Evolutionary conservation across 2,797 vertebrate species (phyloP), one percentile per base, ranked within the genome.

Genomic region (Emys orbicularis): DNA sequence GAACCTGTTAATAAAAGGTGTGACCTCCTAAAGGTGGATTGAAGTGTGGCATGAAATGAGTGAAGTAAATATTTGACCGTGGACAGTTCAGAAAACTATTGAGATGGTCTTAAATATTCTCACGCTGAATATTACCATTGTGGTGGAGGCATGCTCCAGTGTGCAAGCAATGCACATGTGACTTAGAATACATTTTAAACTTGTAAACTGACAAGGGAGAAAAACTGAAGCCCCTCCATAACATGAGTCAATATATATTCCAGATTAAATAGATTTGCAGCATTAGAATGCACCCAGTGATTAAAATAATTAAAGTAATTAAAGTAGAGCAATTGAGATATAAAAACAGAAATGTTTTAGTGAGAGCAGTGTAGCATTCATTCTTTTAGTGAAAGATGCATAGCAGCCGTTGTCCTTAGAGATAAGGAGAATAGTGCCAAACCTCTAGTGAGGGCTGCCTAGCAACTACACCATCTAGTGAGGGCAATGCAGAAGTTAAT

Each of bases 281-380:
- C 93, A 97, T 53, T 92, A 95, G 92, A 95, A 96, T 95, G 97
- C 84, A 96, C 83, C 61, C 59, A 97, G 56, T 91, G 92, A 96
- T 97, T 93, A 88, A 96, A 98, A 97, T 95, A 98, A 97, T 98
- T 96, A 97, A 97, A 95, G 41, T 95, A 98, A 97, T 98, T 96
- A 97, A 97, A 95, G 41, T 83, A 49, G 88, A 95, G 88, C 93
- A 92, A 98, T 96, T 97, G 96, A 98, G 97, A 97, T 97, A 82
- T 95, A 97, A 96, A 97, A 90, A 89, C 1, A 1, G 92, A 97
- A 94, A 97, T 74, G 88, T 95, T 87, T 97, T 18, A 52, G 76
- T 47, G 88, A 95, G 92, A 83, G 93, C 93, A 95, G 56, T 1
- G 49, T 81, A 90, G 93, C 94, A 29, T 96, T 95, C 87, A 29